Evolutionary conservation across 1,140 invertebrate genomes (phyloP).

Genomic region (Asbolus verrucosus): DNA sequence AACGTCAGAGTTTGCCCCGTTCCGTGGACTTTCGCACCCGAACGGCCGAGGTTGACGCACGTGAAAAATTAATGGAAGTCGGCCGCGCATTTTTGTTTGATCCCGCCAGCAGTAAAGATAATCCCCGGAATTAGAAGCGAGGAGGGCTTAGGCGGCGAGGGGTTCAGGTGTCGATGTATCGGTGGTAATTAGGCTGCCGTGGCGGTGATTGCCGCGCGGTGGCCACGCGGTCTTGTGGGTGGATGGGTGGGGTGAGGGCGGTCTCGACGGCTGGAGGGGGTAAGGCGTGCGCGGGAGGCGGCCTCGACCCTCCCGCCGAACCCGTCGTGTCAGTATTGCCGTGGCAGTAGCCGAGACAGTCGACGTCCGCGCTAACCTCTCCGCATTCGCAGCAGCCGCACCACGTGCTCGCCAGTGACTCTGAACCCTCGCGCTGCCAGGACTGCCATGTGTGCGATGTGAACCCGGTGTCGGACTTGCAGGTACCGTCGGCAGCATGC

Average conservation of each 20-base stretch:
- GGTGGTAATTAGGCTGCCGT: constrained; percentile 57
- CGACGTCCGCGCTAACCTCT: constrained; percentile 5
- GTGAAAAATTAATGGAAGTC: too few species aligned
- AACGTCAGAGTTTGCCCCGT: too few species aligned
- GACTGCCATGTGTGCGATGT: constrained; percentile 50
- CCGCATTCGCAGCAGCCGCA: constrained; percentile 25
- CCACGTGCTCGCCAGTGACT: constrained; percentile 49
- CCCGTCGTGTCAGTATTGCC: constrained; percentile 52
- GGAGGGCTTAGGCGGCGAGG: constrained; percentile 18
- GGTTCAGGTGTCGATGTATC: constrained; percentile 55
- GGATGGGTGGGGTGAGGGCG: constrained; percentile 62
- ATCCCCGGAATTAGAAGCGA: constrained; percentile 7
- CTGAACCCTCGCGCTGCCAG: constrained; percentile 30
- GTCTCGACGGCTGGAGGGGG: constrained; percentile 57
- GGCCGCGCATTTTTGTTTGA: too few species aligned
- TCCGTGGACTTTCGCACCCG: too few species aligned
- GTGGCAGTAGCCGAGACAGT: constrained; percentile 23
- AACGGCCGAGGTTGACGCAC: too few species aligned
- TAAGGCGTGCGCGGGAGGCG: constrained; percentile 63
- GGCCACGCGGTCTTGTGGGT: constrained; percentile 62
- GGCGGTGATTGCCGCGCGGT: constrained; percentile 55
- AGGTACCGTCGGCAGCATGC: constrained; percentile 56
- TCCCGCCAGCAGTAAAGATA: too few species aligned
- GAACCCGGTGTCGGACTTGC: constrained; percentile 50
- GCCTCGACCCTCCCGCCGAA: constrained; percentile 59